These are phyloP conservation scores for Hydrochoerus hydrochaeris DNA, from an alignment of 2,113 vertebrate genomes.

Conservation along the genomic window DNA sequence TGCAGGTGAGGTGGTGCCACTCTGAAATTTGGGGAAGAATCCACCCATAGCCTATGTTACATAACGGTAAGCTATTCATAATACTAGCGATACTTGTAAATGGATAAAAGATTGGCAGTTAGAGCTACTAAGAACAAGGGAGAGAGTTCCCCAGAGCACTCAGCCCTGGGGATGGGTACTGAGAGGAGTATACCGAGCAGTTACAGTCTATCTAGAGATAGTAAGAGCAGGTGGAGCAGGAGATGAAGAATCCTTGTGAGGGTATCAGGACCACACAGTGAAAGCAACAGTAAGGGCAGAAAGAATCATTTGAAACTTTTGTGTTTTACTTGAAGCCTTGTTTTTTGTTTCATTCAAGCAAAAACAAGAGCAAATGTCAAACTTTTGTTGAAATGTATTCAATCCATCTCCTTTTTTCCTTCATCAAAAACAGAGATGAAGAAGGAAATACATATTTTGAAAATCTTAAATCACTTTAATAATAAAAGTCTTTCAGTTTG, in stretches of 20 bases:
- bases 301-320: neutral
- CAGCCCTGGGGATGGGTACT: no score
- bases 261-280: neutral
- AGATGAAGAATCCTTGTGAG: neutral
- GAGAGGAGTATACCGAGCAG: no score
- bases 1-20: neutral
- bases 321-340: neutral
- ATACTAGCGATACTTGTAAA: accelerated
- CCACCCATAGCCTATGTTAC: neutral
- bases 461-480: neutral
- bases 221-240: neutral
- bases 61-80: no score
- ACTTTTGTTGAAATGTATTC: neutral
- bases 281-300: no score
- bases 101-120: no score
- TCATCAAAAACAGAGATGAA: neutral
- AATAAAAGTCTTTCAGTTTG: neutral
- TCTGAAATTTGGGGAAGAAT: neutral
- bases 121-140: neutral
- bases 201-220: neutral
- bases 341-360: neutral
- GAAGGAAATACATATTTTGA: neutral
- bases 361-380: neutral
- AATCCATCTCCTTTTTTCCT: neutral
- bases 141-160: neutral